Percentiles rank a stretch among this genome's conserved stretches.
Evolutionary conservation across 2,888 invertebrate species (phyloP).

Genomic region (Epinotia bilunana): DNA sequence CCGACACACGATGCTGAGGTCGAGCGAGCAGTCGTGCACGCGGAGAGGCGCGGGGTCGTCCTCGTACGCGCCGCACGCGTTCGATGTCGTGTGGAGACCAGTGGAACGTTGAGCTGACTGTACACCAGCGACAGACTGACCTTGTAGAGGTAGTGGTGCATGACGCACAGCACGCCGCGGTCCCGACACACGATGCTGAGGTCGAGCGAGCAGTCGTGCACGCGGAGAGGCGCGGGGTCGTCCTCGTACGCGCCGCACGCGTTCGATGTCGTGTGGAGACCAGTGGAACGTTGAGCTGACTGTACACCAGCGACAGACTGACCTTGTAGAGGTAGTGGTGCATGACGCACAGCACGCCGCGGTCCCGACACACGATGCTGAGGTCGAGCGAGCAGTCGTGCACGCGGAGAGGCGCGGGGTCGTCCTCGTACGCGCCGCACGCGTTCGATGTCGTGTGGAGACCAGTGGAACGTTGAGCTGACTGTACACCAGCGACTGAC

Average conservation of each 20-base stretch:
- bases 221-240: slow-evolving; percentile 90
- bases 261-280: slow-evolving; percentile 82
- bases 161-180: slow-evolving; percentile 87
- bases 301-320: slow-evolving; percentile 45
- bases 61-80: slow-evolving; percentile 89
- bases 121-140: slow-evolving; percentile 65
- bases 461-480: slow-evolving; percentile 93
- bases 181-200: slow-evolving; percentile 90
- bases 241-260: slow-evolving; percentile 91
- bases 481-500: slow-evolving; percentile 17
- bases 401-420: slow-evolving; percentile 90
- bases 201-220: slow-evolving; percentile 93
- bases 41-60: slow-evolving; percentile 92
- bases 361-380: slow-evolving; percentile 89
- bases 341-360: slow-evolving; percentile 88
- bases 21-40: slow-evolving; percentile 92
- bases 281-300: slow-evolving; percentile 93
- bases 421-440: slow-evolving; percentile 91
- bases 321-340: slow-evolving; percentile 94
- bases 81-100: slow-evolving; percentile 84
- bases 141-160: slow-evolving; percentile 93
- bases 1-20: slow-evolving; percentile 91
- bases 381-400: slow-evolving; percentile 93
- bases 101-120: slow-evolving; percentile 93
- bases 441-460: slow-evolving; percentile 82